Base-by-base conservation (phyloP, 2,888 invertebrate genomes). In the Machimus rusticus region DNA sequence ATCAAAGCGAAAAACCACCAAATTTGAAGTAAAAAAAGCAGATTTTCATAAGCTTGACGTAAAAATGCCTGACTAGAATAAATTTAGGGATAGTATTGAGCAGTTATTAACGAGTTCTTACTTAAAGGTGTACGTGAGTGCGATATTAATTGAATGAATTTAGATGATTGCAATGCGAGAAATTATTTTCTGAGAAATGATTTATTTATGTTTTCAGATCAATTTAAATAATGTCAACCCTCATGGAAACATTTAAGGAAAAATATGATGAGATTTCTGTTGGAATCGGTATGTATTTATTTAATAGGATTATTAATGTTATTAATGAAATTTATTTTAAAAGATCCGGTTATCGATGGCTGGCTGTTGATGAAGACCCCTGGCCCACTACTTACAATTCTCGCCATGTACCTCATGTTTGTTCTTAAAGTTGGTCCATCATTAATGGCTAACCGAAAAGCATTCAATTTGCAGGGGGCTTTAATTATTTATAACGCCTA, bases 401-500 rank as follows among this genome's bases (percentile, higher is more conserved):
- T 96, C 31, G 93, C 93, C 0, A 91, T 94, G 0, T 97, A 97
- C 91, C 92, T 97, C 43, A 94, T 95, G 90, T 96, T 97, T 91
- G 96, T 97, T 84, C 93, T 96, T 16, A 96, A 95, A 90, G 93
- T 96, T 78, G 97, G 97, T 0, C 97, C 97, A 1, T 94, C 95
- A 55, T 95, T 95, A 90, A 97, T 97, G 97, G 94, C 95, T 88
- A 96, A 96, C 88, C 93, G 95, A 88, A 95, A 96, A 88, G 95
- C 96, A 0, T 96, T 95, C 90, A 95, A 96, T 89, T 91, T 98
- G 87, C 96, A 97, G 90, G 94, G 94, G 77, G 91, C 96, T 0
- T 94, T 98, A 91, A 94, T 97, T 23, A 91, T 94, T 0, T 99
- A 98, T 93, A 99, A 99, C 91, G 94, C 96, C n/a, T 95, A 96